phyloP scores from a whole-genome alignment of 2,113 vertebrate genomes.

The cat (Felis catus) region DNA sequence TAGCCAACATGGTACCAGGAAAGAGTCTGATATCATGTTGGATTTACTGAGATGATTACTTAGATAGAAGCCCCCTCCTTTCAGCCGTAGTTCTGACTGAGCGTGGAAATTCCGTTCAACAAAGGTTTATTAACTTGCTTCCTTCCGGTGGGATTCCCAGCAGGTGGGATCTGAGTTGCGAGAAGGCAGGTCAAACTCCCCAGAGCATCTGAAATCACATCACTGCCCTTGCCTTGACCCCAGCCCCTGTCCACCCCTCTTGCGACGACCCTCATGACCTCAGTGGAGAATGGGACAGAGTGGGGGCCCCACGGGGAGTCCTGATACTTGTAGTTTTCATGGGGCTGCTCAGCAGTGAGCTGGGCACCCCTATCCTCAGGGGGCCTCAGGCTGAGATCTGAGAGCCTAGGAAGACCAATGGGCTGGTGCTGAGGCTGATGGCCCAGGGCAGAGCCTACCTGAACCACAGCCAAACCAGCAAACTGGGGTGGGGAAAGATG shows the following conservation, averaged over 20 bases:
- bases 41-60: neutral
- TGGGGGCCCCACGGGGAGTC: neutral
- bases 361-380: neutral
- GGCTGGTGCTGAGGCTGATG: neutral
- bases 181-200: neutral
- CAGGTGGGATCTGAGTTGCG: neutral
- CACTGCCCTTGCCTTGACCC: neutral
- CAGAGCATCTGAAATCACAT: neutral
- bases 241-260: neutral
- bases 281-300: neutral
- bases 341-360: neutral
- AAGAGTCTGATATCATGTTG: neutral
- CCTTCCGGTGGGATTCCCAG: neutral
- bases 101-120: neutral
- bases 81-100: neutral
- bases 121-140: neutral
- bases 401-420: neutral
- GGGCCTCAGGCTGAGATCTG: neutral
- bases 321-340: neutral
- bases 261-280: neutral
- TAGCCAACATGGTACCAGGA: neutral
- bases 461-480: conserved; percentile 55
- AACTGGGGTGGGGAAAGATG: neutral
- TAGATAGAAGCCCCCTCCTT: neutral
- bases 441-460: conserved; percentile 81